Evolutionary conservation across 2,888 invertebrate species (phyloP).

Genomic region (Phyllotreta cruciferae): DNA sequence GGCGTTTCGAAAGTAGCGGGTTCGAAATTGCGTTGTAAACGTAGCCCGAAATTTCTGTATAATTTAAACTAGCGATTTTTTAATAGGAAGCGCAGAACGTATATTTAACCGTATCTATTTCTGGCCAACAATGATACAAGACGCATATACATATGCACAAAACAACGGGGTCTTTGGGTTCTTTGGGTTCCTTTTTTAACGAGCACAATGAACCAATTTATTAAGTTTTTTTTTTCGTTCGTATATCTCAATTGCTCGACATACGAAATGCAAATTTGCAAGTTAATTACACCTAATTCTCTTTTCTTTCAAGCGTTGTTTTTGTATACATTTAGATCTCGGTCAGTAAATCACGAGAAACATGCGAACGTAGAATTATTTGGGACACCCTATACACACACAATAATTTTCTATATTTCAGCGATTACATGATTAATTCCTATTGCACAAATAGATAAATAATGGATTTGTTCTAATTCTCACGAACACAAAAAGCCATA

Average conservation of each 20-base stretch:
- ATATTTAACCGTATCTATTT: conserved; percentile 25
- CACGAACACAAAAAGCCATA: not conserved
- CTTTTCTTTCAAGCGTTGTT: not conserved
- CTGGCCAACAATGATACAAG: conserved; percentile 23
- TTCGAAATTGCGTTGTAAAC: not conserved
- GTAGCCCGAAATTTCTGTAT: conserved; percentile 8
- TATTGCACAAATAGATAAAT: conserved; percentile 6
- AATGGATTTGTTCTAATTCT: conserved; percentile 1
- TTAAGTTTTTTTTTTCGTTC: conserved; percentile 14
- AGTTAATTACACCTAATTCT: conserved; percentile 1
- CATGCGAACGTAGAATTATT: no score
- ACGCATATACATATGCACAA: not conserved
- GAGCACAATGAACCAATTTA: conserved; percentile 25
- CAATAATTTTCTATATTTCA: no score
- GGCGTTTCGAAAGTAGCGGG: not conserved
- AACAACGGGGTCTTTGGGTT: not conserved
- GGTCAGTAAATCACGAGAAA: no score
- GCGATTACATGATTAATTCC: not conserved
- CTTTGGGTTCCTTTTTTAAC: conserved; percentile 7
- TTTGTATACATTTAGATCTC: not conserved
- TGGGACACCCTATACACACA: no score
- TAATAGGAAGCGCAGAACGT: conserved; percentile 5
- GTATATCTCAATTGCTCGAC: conserved; percentile 11
- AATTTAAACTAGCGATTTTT: conserved; percentile 9
- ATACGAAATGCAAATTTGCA: conserved; percentile 20